These are phyloP conservation scores for Physocephala rufipes DNA, from an alignment of 2,888 invertebrate genomes.

Conservation along the genomic window DNA sequence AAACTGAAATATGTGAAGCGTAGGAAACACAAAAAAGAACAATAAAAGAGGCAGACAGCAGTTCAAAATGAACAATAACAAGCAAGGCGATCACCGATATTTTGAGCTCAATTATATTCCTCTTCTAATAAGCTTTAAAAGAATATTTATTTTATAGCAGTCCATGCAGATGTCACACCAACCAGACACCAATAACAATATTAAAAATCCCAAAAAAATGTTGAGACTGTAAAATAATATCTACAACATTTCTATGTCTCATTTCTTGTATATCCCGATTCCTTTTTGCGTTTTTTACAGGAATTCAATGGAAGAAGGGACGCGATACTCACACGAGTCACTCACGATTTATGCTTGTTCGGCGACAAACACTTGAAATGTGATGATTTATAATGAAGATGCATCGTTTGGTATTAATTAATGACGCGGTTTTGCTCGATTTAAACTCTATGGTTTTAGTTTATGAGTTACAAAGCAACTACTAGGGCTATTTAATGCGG, in stretches of 20 bases:
- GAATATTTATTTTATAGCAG: constrained; percentile 25
- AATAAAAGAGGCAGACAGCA: neutral
- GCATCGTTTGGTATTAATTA: constrained; percentile 48
- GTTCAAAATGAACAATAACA: constrained; percentile 5
- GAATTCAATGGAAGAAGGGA: constrained; percentile 47
- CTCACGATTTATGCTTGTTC: constrained; percentile 65
- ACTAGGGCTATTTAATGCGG: too few relatives aligned
- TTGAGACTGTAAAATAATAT: too few relatives aligned
- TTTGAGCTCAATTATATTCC: too few relatives aligned
- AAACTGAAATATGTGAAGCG: too few relatives aligned
- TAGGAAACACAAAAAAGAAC: neutral
- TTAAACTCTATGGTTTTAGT: constrained; percentile 60
- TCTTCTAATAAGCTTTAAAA: constrained; percentile 16
- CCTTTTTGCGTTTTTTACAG: neutral
- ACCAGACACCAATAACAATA: constrained; percentile 14
- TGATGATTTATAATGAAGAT: constrained; percentile 66
- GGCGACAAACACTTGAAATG: constrained; percentile 66
- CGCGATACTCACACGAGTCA: constrained; percentile 51
- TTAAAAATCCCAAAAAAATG: constrained; percentile 14
- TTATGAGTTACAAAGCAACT: constrained; percentile 40
- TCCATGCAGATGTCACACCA: constrained; percentile 29
- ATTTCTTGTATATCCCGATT: neutral
- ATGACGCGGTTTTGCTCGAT: constrained; percentile 64
- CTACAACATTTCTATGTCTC: neutral
- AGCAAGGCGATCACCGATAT: too few relatives aligned